phyloP scores from a whole-genome alignment of 2,888 invertebrate genomes.

The Rhagonycha lutea region DNA sequence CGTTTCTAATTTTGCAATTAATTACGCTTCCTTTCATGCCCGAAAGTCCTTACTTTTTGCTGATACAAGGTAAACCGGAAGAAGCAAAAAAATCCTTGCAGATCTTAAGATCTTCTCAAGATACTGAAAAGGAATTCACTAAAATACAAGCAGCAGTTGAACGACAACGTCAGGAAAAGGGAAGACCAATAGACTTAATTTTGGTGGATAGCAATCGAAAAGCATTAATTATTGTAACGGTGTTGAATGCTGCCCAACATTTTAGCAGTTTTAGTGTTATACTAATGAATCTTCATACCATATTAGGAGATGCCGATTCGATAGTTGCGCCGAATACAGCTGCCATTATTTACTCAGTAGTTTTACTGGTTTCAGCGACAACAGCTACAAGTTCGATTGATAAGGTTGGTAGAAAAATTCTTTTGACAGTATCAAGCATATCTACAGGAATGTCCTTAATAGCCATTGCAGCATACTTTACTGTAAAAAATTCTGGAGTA shows the following conservation, averaged over 20 bases:
- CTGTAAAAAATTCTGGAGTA: conserved; percentile 40
- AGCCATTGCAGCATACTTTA: conserved; percentile 47
- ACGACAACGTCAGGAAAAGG: neutral
- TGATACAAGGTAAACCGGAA: conserved; percentile 42
- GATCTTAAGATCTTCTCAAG: neutral
- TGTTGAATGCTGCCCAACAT: conserved; percentile 50
- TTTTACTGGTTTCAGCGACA: conserved; percentile 48
- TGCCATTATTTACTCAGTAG: conserved; percentile 48
- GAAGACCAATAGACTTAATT: conserved; percentile 17
- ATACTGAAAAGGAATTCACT: neutral
- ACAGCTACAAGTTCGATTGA: conserved; percentile 46
- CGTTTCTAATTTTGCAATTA: conserved; percentile 43
- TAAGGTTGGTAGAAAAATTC: conserved; percentile 47
- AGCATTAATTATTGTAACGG: conserved; percentile 49
- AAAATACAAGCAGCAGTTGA: neutral
- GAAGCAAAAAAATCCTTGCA: neutral
- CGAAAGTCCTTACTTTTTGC: conserved; percentile 50
- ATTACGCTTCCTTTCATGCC: conserved; percentile 50
- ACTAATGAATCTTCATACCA: conserved; percentile 52
- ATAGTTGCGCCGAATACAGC: conserved; percentile 44
- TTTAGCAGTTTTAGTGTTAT: conserved; percentile 52
- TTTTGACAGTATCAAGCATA: conserved; percentile 46
- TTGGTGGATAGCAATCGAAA: conserved; percentile 47
- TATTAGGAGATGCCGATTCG: conserved; percentile 47
- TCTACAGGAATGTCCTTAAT: conserved; percentile 47